Base-by-base conservation (phyloP, 2,797 vertebrate genomes). In the Thalassophryne amazonica region DNA sequence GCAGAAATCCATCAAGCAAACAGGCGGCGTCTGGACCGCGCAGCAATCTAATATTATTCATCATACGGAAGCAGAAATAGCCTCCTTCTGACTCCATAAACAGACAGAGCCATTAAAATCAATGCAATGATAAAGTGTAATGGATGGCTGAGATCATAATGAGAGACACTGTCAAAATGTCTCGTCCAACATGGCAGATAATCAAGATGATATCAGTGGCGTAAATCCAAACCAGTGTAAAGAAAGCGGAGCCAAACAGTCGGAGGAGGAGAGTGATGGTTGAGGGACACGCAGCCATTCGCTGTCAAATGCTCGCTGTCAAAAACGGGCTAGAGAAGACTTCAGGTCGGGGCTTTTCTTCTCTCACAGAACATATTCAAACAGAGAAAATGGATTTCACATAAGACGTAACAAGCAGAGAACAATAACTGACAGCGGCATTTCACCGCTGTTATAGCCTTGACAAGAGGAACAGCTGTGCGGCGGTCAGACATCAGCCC, bases 331-430 rank as follows among this genome's bases (percentile, higher is more conserved):
- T 64, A 61, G 49, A 58, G 19, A 57, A 52, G 56, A 72, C 65
- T 73, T 32, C 33, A 69, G 62, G 70, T 70, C 31, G 49, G 56
- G 35, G 46, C 66, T 67, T 78, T 78, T 74, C 52, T 58, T 69
- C 38, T 41, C 56, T 68, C 75, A 74, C 80, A 79, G 75, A 80
- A 64, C 40, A 60, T 69, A 76, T 85, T 86, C 74, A 83, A 76
- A 86, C 50, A 47, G 69, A 72, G 63, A 76, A 85, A 81, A 86
- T 75, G 69, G 73, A 83, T 83, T 86, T 83, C 70, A 73, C 56
- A 81, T 69, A 69, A 74, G 64, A 73, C 40, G 36, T 73, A 73
- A 82, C 81, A 76, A 65, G 38, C 43, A 18, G 30, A 63, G 74
- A 76, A 76, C 71, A 79, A 78, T 76, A 79, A 84, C 20, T 69